A percentile compares a stretch with the other conserved stretches of the same genome.
Evolutionary conservation across 2,797 vertebrate genomes (phyloP).

Genomic region (Gymnoscopelus braueri): DNA sequence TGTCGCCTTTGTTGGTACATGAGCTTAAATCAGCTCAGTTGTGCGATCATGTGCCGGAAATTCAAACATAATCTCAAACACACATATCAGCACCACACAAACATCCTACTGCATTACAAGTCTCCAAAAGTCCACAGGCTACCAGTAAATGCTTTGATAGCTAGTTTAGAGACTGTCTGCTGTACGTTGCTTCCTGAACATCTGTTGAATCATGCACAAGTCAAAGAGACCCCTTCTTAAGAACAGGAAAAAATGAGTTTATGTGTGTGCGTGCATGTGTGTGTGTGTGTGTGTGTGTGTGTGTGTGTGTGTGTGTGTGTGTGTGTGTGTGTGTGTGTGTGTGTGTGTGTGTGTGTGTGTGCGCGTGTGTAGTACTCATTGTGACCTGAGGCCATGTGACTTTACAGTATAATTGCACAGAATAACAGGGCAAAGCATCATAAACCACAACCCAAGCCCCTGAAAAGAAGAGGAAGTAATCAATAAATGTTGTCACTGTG

Average conservation of each 20-base stretch:
- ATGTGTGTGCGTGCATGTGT: not conserved
- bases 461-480: not conserved
- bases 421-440: not conserved
- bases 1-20: not conserved
- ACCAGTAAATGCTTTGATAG: slow-evolving; percentile 28
- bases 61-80: not conserved
- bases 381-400: slow-evolving; percentile 5
- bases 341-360: not conserved
- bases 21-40: not conserved
- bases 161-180: not conserved
- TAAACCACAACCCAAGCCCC: not conserved
- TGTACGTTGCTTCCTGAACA: slow-evolving; percentile 23
- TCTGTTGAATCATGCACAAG: slow-evolving; percentile 18
- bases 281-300: not conserved
- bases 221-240: slow-evolving; percentile 13
- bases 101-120: not conserved
- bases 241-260: slow-evolving; percentile 3
- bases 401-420: not conserved
- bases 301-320: not conserved
- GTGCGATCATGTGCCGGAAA: slow-evolving; percentile 4
- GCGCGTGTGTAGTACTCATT: slow-evolving; percentile 8
- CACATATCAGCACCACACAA: not conserved
- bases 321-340: not conserved
- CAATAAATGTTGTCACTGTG: not conserved
- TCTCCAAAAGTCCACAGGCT: slow-evolving; percentile 28